phyloP scores from a whole-genome alignment of 2,888 invertebrate genomes.

The Oligia fasciuncula region DNA sequence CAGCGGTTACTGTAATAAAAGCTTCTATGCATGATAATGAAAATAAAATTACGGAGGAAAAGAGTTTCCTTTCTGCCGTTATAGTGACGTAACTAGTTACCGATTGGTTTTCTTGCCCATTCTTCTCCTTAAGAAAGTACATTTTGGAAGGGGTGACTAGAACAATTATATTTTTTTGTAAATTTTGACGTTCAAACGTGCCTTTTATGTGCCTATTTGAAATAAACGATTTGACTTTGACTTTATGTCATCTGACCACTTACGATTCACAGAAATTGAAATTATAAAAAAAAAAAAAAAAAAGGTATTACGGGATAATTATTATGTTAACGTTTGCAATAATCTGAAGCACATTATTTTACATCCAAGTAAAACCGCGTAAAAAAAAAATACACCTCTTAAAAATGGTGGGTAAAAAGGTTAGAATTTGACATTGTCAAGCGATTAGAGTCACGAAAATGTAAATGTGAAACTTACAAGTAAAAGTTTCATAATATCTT shows the following conservation, averaged over 20 bases:
- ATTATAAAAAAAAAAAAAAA: too few relatives aligned
- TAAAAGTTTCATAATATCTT: constrained; percentile 52
- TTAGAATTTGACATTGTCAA: constrained; percentile 2
- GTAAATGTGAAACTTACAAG: constrained; percentile 40
- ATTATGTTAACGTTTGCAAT: neutral
- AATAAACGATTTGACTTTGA: too few relatives aligned
- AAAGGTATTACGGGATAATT: neutral
- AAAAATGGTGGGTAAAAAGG: too few relatives aligned
- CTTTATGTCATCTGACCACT: neutral
- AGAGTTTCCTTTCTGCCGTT: neutral
- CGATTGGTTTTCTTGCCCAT: neutral
- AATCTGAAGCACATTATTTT: neutral
- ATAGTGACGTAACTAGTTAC: neutral
- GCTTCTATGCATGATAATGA: neutral
- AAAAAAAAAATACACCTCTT: neutral
- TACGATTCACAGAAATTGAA: neutral
- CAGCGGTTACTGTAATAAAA: constrained; percentile 18
- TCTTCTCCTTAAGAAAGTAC: too few relatives aligned
- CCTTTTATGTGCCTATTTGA: too few relatives aligned
- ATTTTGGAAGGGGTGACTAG: too few relatives aligned
- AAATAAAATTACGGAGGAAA: neutral
- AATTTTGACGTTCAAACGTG: too few relatives aligned
- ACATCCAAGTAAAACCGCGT: neutral
- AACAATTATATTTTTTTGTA: too few relatives aligned
- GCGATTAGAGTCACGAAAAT: neutral